A percentile compares a stretch with the other conserved stretches of the same genome.
Conservation (phyloP, 2,888 invertebrate species). For the Andricus curvator region DNA sequence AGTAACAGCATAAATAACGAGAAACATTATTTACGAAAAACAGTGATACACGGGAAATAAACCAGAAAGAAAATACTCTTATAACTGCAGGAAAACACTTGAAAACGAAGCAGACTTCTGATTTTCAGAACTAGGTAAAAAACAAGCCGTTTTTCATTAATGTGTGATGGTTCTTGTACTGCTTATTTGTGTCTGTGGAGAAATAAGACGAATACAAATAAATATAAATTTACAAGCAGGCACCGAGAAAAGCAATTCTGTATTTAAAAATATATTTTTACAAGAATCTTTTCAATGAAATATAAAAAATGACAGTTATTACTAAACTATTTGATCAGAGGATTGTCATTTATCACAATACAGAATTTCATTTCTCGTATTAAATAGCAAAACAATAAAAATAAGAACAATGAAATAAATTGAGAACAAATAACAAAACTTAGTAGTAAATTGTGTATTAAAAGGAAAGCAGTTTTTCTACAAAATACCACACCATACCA, state of each 20-base stretch:
- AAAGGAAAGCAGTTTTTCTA: not conserved
- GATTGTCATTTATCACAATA: not conserved
- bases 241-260: conserved; percentile 30
- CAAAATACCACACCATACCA: conserved; percentile 18
- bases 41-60: not conserved
- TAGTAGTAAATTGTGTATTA: not conserved
- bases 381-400: not conserved
- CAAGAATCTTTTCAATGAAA: too few relatives aligned
- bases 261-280: not conserved
- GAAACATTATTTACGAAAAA: not conserved
- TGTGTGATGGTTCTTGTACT: conserved; percentile 59
- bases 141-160: conserved; percentile 24
- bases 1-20: conserved; percentile 9
- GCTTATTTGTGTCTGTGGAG: conserved; percentile 66
- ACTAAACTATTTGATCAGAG: not conserved
- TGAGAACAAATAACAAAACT: not conserved
- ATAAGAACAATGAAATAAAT: conserved; percentile 3
- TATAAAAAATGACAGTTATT: not conserved
- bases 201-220: conserved; percentile 61
- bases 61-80: conserved; percentile 21
- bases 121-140: conserved; percentile 13
- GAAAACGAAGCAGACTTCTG: conserved; percentile 3
- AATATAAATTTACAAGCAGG: conserved; percentile 41
- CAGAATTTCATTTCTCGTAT: not conserved
- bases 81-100: conserved; percentile 23